A percentile compares a stretch with the other conserved stretches of the same genome.
Evolutionary conservation across 2,797 vertebrate species (phyloP).

Genomic region (Nothura maculosa): DNA sequence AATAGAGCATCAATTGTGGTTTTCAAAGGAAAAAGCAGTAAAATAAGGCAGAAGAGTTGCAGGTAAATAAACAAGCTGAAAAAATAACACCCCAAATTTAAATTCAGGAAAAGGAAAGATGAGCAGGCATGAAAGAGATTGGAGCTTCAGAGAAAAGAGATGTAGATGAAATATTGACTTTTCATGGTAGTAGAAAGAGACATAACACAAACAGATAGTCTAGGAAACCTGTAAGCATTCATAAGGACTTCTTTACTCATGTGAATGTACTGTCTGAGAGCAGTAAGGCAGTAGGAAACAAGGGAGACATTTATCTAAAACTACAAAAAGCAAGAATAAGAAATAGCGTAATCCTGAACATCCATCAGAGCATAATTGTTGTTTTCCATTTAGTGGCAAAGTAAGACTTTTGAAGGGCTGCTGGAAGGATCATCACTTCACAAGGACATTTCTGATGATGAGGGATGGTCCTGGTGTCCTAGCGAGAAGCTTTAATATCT

Average conservation of each 20-base stretch:
- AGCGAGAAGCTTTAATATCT: conserved; percentile 47
- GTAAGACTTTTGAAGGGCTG: conserved; percentile 52
- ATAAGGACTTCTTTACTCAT: background rate
- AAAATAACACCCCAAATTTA: background rate
- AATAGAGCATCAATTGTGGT: background rate
- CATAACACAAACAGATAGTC: background rate
- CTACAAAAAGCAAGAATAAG: conserved; percentile 54
- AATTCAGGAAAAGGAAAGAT: background rate
- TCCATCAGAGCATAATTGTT: conserved; percentile 60
- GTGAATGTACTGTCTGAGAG: background rate
- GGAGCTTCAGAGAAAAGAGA: background rate
- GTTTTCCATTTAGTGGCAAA: conserved; percentile 66
- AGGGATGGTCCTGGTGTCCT: conserved; percentile 26
- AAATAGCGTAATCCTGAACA: conserved; percentile 65
- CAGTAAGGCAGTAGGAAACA: conserved; percentile 21
- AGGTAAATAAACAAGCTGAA: background rate
- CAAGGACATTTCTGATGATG: conserved; percentile 58
- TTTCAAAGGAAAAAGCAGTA: background rate
- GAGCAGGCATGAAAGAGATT: background rate
- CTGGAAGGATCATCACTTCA: conserved; percentile 46
- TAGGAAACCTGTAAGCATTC: background rate
- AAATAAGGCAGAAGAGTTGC: background rate
- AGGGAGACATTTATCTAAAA: conserved; percentile 57
- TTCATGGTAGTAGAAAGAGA: background rate
- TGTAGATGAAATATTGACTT: conserved; percentile 7